A percentile compares a stretch with the other conserved stretches of the same genome.
These are phyloP conservation scores for Catocala nupta DNA, from an alignment of 2,888 invertebrate species.

Conservation along the genomic window DNA sequence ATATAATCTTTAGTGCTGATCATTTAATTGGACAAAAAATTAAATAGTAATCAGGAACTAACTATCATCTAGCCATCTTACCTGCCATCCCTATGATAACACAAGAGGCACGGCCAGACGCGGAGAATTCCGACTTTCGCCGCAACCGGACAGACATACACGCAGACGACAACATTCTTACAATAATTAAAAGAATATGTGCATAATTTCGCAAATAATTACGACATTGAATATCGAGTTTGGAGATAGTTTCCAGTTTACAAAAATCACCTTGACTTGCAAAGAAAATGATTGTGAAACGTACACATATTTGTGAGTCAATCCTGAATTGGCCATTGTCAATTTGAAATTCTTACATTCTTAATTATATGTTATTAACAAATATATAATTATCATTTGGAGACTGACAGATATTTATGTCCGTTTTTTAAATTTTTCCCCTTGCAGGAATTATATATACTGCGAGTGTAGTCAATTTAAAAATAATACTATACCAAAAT, in stretches of 20 bases:
- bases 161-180: background rate
- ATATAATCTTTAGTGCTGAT: no score
- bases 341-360: no score
- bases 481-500: no score
- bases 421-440: no score
- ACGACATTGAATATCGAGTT: conserved; percentile 15
- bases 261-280: conserved; percentile 15
- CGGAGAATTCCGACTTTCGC: conserved; percentile 33
- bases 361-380: no score
- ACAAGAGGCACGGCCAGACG: conserved; percentile 3
- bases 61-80: background rate
- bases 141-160: conserved; percentile 7
- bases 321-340: background rate
- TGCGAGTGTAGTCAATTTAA: no score
- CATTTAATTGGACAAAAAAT: no score
- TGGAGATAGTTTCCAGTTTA: conserved; percentile 8
- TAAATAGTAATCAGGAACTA: background rate
- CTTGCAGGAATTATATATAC: no score
- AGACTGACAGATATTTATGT: no score
- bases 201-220: conserved; percentile 20
- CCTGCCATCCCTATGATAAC: conserved; percentile 21
- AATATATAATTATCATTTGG: no score
- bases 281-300: conserved; percentile 1
- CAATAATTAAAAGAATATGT: background rate
- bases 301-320: no score